Conservation (phyloP, 2,113 vertebrate species). For the Amblyornis subalaris region DNA sequence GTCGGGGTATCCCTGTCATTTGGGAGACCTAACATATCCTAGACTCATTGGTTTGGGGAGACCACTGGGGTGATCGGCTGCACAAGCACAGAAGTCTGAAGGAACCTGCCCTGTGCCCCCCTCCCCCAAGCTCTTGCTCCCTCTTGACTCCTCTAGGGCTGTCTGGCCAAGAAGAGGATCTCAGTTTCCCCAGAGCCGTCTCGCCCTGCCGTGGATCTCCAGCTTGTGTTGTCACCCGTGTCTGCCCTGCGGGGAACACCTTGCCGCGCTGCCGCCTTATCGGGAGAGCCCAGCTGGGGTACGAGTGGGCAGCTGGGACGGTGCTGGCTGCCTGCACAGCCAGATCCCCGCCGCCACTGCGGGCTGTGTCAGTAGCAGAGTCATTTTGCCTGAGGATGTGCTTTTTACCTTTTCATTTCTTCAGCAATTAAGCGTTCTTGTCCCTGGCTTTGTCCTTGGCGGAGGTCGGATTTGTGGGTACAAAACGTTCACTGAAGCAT, state of each 20-base stretch:
- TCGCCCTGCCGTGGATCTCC: neutral
- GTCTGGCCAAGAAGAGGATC: neutral
- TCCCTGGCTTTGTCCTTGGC: conserved; percentile 63
- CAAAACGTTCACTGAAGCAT: conserved; percentile 62
- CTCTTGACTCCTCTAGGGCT: neutral
- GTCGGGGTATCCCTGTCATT: neutral
- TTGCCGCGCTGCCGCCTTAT: neutral
- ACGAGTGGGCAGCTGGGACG: neutral
- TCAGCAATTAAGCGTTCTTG: conserved; percentile 66
- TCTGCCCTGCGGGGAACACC: neutral
- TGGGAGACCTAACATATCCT: neutral
- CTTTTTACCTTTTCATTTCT: conserved; percentile 69
- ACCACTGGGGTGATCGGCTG: neutral
- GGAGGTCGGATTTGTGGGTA: conserved; percentile 51
- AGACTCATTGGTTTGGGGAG: too few relatives aligned
- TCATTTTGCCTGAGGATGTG: conserved; percentile 62
- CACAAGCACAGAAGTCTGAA: fast-evolving
- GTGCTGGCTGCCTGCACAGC: neutral
- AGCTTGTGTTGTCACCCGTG: neutral
- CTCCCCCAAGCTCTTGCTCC: neutral
- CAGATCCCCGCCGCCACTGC: neutral
- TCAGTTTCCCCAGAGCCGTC: neutral
- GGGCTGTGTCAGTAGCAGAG: conserved; percentile 58
- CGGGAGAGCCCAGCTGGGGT: neutral
- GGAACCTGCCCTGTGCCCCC: neutral